Percentiles rank a stretch among this genome's conserved stretches.
phyloP scores from a whole-genome alignment of 2,797 vertebrate genomes.

The Channallabes apus region DNA sequence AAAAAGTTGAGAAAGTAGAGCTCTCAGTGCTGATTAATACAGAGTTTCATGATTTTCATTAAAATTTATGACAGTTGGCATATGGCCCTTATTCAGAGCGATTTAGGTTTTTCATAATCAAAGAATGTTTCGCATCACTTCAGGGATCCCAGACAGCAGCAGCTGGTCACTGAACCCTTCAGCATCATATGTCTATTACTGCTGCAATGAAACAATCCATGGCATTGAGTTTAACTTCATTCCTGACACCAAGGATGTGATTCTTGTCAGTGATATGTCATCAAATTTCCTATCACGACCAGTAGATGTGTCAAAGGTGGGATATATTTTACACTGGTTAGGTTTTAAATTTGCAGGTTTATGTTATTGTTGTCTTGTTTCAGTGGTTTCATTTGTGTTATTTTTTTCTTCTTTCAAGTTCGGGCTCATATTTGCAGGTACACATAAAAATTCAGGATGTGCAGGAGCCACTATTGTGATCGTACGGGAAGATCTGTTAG shows the following conservation, averaged over 20 bases:
- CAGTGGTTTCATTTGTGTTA: not conserved
- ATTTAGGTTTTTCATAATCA: not conserved
- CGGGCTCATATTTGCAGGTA: conserved; percentile 92
- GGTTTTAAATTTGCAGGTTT: not conserved
- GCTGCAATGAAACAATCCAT: conserved; percentile 94
- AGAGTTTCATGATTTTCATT: no score
- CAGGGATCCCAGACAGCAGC: conserved; percentile 86
- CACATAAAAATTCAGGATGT: conserved; percentile 93
- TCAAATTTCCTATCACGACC: conserved; percentile 94
- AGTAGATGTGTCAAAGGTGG: conserved; percentile 92
- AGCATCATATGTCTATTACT: conserved; percentile 94
- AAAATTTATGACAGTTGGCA: no score
- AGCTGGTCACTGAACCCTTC: conserved; percentile 88
- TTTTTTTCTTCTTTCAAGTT: conserved; percentile 74
- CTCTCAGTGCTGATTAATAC: no score
- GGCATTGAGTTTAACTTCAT: conserved; percentile 92
- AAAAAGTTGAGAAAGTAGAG: no score
- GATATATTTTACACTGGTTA: not conserved
- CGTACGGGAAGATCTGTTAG: conserved; percentile 87
- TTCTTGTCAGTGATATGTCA: conserved; percentile 95
- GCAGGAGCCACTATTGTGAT: conserved; percentile 94
- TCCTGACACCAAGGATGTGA: conserved; percentile 84
- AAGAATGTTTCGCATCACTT: not conserved
- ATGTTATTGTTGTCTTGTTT: not conserved
- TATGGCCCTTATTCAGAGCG: no score